A percentile compares a stretch with the other conserved stretches of the same genome.
Conservation (phyloP, 2,888 invertebrate species). For the Drosophila limbata region DNA sequence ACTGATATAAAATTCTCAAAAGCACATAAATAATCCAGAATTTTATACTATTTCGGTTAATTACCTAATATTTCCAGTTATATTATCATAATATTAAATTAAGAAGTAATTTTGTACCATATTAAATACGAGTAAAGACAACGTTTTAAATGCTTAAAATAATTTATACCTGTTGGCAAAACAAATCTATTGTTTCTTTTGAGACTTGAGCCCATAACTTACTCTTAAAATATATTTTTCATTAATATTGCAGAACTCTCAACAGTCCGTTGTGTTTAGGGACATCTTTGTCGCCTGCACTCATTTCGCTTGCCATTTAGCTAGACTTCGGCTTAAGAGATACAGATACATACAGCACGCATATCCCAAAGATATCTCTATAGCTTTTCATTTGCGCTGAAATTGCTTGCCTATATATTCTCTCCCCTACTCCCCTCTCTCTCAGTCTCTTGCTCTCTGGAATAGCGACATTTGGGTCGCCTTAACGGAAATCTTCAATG, state of each 20-base stretch:
- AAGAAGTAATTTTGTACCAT: too few relatives aligned
- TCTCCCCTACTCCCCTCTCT: neutral
- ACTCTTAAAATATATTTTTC: too few relatives aligned
- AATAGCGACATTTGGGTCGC: conserved; percentile 32
- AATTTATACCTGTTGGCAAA: too few relatives aligned
- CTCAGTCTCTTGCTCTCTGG: neutral
- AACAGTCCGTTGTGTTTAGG: neutral
- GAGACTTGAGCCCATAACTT: neutral
- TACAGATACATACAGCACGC: conserved; percentile 30
- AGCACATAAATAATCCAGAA: neutral
- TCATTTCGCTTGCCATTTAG: conserved; percentile 37
- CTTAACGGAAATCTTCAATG: conserved; percentile 65
- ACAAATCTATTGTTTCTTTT: neutral
- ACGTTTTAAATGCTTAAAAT: too few relatives aligned
- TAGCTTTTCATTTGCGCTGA: conserved; percentile 47
- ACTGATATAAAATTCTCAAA: neutral
- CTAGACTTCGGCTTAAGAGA: conserved; percentile 19
- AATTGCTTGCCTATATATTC: conserved; percentile 50
- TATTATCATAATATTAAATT: too few relatives aligned
- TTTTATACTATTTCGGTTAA: neutral
- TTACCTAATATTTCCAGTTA: too few relatives aligned
- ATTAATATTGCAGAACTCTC: neutral
- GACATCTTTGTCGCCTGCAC: conserved; percentile 38
- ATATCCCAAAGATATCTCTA: conserved; percentile 56
- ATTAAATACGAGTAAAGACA: too few relatives aligned